Conservation (phyloP, 2,797 vertebrate genomes). For the Silurus lanzhouensis region DNA sequence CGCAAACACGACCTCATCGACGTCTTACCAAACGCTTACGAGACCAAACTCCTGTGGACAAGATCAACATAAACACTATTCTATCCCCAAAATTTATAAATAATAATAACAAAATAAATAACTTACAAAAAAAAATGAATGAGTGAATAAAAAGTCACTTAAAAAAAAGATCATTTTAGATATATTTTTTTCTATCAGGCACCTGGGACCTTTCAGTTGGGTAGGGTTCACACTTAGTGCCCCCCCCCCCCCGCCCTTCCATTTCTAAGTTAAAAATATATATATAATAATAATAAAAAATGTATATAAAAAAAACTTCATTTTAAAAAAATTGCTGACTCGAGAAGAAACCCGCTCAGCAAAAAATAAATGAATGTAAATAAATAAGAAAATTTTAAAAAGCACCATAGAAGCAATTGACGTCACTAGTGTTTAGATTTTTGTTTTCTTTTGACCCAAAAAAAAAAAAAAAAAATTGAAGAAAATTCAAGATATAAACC, state of each 20-base stretch:
- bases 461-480: not conserved
- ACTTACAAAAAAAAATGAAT: no score
- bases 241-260: no score
- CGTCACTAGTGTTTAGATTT: not conserved
- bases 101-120: not conserved
- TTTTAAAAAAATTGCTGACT: no score
- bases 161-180: no score
- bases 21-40: conserved; percentile 1
- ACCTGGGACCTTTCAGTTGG: no score
- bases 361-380: no score
- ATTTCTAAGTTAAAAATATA: no score
- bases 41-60: conserved; percentile 21
- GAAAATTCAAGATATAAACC: not conserved
- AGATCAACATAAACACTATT: not conserved
- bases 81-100: not conserved
- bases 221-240: not conserved
- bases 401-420: not conserved
- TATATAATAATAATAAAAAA: no score
- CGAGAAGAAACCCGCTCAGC: no score
- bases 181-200: not conserved
- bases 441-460: not conserved
- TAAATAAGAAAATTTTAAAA: no score
- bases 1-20: not conserved
- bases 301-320: no score
- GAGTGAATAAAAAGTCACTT: no score